Base-by-base conservation (phyloP, 2,888 invertebrate species). In the Cyaniris semiargus region DNA sequence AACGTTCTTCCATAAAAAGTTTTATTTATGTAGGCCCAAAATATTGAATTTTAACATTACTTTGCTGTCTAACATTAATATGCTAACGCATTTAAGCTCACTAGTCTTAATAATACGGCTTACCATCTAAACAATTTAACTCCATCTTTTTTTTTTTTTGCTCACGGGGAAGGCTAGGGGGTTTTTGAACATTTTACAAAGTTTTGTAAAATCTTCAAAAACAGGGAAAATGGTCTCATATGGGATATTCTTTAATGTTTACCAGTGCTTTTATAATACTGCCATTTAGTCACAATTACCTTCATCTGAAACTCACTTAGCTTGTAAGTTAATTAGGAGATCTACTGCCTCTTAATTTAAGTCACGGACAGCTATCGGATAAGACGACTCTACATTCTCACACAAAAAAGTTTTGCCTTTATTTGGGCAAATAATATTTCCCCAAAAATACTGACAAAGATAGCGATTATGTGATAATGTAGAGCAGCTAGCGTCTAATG, bases 21-120 rank as follows among this genome's bases (percentile, higher is more conserved):
- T 23, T 23, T 8, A 13, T 60, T 60, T 60, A 13, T 23, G 21
- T 21, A 60, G 13, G 13, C 23, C 23, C 5, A 23, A 60, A 10
- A 60, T 4, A 23, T 23, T 23, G 18, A 66, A 27, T 2, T 31
- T 31, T 23, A 23, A 66, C 66, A 15, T 79, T 83, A 86, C 86
- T 84, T 79, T 83, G 86, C 86, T 84, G 88, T 85, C 84, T 88
- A 87, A 85, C 83, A 71, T 83, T 85, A 78, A 79, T 82, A 83
- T 83, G 82, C 84, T 81, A 78, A 81, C 78, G 84, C 84, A 84
- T 89, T 85, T 88, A 90, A 89, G 87, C 80, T 85, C 86, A 86
- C 92, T 93, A 93, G 92, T 93, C 92, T 89, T 91, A 89, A 87
- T 84, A 83, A 80, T 81, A 81, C 77, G 76, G 79, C 78, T 77